Evolutionary conservation across 35 echinoderm and acorn worm genomes (phyloP), one percentile per base, ranked within the genome.

Genomic region (Lytechinus variegatus): DNA sequence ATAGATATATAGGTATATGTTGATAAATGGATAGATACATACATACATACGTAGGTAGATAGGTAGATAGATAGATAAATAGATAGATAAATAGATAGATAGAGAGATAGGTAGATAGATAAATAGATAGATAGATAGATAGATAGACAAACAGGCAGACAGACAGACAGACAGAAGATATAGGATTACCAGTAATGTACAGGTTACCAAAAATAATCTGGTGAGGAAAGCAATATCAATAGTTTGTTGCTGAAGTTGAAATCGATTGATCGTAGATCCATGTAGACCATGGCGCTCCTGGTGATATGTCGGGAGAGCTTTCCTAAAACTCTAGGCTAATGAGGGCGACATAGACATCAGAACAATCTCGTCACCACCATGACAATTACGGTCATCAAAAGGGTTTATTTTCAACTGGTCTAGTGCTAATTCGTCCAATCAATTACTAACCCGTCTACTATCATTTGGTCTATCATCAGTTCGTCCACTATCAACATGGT

Each of bases 161-260:
- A 6, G 57, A 60, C 10, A 9, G 57, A 60, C 10, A 10, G 57
- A 60, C 0, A 9, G 57, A 60, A 16, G 16, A 44, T 44, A 44
- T 2, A 44, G 2, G 33, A 44, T 44, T 44, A 44, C 33, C 33
- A 44, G 33, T 44, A 44, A 2, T 44, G 33, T 44, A 44, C 33
- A 44, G 33, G 33, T 44, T 44, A 44, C 33, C 60, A 95, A 55
- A 61, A 86, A 86, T 95, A 95, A 86, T 95, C 52, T 95, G 94
- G 86, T 71, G 61, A 71, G 0, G 61, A 71, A 71, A 71, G 61
- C 61, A 21, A 21, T 16, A 71, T 71, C 24, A 21, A 71, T 71
- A 71, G 61, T 71, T 71, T 71, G 24, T 71, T 71, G 10, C 21
- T 71, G 61, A 71, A 71, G 61, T 71, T 71, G 61, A 71, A 4